phyloP scores from a whole-genome alignment of 2,113 vertebrate species.

The Excalfactoria chinensis region DNA sequence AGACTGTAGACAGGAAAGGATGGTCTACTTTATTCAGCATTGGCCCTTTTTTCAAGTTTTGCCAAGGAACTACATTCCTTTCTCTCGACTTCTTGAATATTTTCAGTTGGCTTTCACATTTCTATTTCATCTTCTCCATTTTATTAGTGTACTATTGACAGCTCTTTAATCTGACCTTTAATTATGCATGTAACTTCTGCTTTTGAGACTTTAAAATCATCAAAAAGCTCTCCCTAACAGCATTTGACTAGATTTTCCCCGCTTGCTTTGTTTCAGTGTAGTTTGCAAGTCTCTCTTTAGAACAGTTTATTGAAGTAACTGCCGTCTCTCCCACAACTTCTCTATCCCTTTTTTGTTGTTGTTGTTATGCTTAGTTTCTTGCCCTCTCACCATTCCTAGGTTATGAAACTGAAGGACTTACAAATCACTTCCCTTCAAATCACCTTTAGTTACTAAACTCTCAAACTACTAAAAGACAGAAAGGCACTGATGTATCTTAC shows the following conservation, averaged over 20 bases:
- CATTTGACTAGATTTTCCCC: background rate
- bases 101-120: background rate
- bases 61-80: background rate
- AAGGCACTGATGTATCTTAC: background rate
- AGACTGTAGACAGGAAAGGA: background rate
- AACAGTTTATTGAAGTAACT: background rate
- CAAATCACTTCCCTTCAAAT: background rate
- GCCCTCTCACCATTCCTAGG: background rate
- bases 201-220: background rate
- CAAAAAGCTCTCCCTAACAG: background rate
- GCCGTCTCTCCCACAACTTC: background rate
- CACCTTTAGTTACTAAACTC: background rate
- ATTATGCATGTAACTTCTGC: background rate
- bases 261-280: background rate
- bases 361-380: background rate
- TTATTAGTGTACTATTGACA: background rate
- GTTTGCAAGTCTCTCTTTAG: background rate
- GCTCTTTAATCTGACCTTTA: background rate
- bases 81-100: background rate
- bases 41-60: background rate
- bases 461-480: background rate
- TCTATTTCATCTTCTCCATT: background rate
- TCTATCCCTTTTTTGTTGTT: background rate
- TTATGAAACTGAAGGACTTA: background rate
- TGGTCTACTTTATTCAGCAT: background rate